Percentiles rank a stretch among this genome's conserved stretches.
These are phyloP conservation scores for Acleris sparsana DNA, from an alignment of 2,888 invertebrate genomes.

Conservation along the genomic window DNA sequence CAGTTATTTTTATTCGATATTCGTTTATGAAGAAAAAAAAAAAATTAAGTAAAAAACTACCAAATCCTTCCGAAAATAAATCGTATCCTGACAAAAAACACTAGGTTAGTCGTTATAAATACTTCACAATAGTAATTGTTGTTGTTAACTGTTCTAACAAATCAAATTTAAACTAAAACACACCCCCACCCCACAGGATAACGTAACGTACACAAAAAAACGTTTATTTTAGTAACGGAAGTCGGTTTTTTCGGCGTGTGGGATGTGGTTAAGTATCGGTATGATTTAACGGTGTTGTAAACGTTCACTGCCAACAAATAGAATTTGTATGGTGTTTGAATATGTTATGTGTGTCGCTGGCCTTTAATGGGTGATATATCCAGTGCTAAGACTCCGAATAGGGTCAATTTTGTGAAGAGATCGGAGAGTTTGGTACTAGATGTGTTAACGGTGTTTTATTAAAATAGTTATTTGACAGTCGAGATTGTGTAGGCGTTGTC, in stretches of 20 bases:
- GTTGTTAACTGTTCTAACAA: not conserved
- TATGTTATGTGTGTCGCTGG: not conserved
- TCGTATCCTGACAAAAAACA: no score
- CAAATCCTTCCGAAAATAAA: no score
- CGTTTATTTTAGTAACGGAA: conserved; percentile 14
- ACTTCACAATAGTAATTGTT: no score
- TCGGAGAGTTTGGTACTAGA: not conserved
- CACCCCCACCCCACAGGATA: not conserved
- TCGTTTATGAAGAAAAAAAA: no score
- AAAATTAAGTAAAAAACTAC: no score
- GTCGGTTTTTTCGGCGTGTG: conserved; percentile 10
- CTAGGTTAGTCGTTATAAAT: no score
- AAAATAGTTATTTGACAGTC: not conserved
- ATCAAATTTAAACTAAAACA: not conserved
- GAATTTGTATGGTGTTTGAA: no score
- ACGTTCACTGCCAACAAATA: no score
- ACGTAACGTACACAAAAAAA: conserved; percentile 13
- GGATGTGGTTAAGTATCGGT: conserved; percentile 16
- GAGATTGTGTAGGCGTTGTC: not conserved
- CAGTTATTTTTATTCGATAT: no score
- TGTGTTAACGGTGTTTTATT: conserved; percentile 2
- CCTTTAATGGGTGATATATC: no score
- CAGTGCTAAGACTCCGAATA: no score
- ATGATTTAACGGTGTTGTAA: conserved; percentile 4
- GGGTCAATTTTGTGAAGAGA: no score